Evolutionary conservation across 2,888 invertebrate species (phyloP).

Genomic region (Leptothorax acervorum): DNA sequence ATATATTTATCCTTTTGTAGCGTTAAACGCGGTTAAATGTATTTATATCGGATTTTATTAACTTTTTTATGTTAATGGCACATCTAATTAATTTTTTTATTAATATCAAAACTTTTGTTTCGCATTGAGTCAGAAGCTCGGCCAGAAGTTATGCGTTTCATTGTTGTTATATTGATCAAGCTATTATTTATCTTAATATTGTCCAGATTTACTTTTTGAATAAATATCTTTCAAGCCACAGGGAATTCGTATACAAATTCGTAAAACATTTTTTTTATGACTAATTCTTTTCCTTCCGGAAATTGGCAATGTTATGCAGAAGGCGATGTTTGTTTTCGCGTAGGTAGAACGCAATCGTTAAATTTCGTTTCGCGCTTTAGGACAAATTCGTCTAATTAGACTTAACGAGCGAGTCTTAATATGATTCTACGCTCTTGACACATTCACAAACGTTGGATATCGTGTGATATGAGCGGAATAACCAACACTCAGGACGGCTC

Average conservation of each 20-base stretch:
- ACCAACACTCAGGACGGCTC: conserved; percentile 17
- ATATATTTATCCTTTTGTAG: neutral
- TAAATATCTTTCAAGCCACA: neutral
- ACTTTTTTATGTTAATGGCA: no score
- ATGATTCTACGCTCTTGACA: conserved; percentile 38
- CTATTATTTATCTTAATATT: no score
- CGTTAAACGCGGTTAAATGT: no score
- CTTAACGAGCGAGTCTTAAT: conserved; percentile 51
- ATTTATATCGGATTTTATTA: no score
- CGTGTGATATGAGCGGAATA: neutral
- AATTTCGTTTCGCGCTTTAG: neutral
- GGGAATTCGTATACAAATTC: neutral
- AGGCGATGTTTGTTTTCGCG: neutral
- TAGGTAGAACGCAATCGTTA: neutral
- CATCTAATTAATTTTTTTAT: no score
- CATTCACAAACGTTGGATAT: conserved; percentile 27
- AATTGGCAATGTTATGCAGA: neutral
- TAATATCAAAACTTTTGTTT: no score
- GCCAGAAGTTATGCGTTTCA: no score
- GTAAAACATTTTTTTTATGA: neutral
- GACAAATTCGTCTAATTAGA: conserved; percentile 56
- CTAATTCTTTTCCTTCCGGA: neutral
- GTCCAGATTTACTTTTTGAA: no score
- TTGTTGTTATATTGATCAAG: no score
- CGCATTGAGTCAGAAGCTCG: no score